Evolutionary conservation across 2,797 vertebrate species (phyloP).

Genomic region (Neoniphon sammara): DNA sequence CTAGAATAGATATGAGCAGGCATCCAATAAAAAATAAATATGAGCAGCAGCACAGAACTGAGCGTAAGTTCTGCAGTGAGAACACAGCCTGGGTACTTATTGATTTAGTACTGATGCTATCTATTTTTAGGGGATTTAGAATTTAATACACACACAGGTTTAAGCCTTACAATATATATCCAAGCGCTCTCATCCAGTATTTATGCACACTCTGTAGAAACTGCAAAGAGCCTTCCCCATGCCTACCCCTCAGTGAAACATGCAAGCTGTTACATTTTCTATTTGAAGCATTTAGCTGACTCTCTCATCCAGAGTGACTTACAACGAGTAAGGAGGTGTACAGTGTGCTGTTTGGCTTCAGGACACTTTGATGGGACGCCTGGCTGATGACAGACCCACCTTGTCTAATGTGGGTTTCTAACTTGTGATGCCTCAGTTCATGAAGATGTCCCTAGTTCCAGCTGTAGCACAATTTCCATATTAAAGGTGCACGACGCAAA

Average conservation of each 20-base stretch:
- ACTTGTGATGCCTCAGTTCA: neutral
- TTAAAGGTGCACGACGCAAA: too few species aligned
- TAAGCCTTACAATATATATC: too few species aligned
- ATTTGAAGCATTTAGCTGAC: neutral
- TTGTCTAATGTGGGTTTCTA: neutral
- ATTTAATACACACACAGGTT: too few species aligned
- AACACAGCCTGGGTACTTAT: too few species aligned
- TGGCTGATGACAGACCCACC: neutral
- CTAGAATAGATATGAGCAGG: too few species aligned
- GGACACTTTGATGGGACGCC: neutral
- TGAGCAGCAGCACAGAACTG: too few species aligned
- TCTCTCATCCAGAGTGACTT: neutral
- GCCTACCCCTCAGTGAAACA: neutral
- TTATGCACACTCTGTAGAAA: neutral
- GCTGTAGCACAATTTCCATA: too few species aligned
- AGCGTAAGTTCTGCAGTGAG: too few species aligned
- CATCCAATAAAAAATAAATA: too few species aligned
- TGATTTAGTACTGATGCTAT: too few species aligned
- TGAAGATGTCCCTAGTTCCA: too few species aligned
- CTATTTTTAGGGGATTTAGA: too few species aligned
- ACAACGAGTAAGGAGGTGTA: neutral
- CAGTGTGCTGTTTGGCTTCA: neutral
- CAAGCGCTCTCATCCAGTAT: neutral
- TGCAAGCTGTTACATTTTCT: neutral
- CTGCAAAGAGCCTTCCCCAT: neutral